Evolutionary conservation across 2,888 invertebrate genomes (phyloP).

Genomic region (Temnothorax ravouxi): DNA sequence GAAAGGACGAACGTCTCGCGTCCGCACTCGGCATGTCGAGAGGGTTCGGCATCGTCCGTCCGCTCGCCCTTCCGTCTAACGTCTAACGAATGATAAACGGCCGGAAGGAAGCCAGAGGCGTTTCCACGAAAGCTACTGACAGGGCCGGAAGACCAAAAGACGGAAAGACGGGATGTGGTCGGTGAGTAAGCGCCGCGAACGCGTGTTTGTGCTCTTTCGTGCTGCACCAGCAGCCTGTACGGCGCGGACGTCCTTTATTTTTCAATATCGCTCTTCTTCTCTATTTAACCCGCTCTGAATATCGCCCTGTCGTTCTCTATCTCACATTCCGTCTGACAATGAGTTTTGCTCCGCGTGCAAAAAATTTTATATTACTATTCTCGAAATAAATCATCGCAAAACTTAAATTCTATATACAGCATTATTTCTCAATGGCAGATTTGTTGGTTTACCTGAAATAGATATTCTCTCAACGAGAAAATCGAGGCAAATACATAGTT

Average conservation of each 20-base stretch:
- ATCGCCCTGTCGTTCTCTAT: conserved; percentile 6
- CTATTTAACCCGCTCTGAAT: conserved; percentile 54
- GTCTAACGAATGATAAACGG: conserved; percentile 81
- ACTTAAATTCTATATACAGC: not conserved
- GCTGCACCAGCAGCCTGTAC: conserved; percentile 37
- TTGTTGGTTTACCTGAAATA: not conserved
- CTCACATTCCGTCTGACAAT: not conserved
- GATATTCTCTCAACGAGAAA: not conserved
- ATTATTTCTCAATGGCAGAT: not conserved
- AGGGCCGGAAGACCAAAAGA: conserved; percentile 66
- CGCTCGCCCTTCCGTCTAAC: conserved; percentile 62
- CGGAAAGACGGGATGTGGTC: conserved; percentile 81
- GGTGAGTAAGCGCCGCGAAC: conserved; percentile 66
- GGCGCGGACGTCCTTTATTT: conserved; percentile 48
- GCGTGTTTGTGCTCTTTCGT: conserved; percentile 58
- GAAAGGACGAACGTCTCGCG: conserved; percentile 41
- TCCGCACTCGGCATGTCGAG: conserved; percentile 14
- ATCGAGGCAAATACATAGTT: not conserved
- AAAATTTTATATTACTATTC: not conserved
- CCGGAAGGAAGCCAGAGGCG: conserved; percentile 83
- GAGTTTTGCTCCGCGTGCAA: not conserved
- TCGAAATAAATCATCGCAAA: not conserved
- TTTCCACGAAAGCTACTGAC: conserved; percentile 80
- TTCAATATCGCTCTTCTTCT: conserved; percentile 45
- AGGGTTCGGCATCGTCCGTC: conserved; percentile 44